Evolutionary conservation across 2,113 vertebrate species (phyloP), one percentile per base, ranked within the genome.

Genomic region (Entomyzon cyanotis): DNA sequence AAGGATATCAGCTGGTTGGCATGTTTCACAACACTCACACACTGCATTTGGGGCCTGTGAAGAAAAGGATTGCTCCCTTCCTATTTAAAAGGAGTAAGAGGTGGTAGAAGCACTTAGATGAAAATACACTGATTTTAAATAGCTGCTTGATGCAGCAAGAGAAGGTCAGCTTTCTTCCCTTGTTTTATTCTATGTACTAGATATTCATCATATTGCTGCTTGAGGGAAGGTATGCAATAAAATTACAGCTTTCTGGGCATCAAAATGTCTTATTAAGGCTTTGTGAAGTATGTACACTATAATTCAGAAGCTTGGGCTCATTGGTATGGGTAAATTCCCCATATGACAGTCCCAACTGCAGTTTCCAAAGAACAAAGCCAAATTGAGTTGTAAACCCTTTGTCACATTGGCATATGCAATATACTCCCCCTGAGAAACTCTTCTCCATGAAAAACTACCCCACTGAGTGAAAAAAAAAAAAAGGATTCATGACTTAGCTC

Each of bases 391-490:
- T 80, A 94, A 93, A 49, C 11, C 7, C 28, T 35, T 56, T 87
- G 71, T 77, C 70, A 74, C 0, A 0, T 10, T 92, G 70, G 41
- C 63, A 67, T 73, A 86, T 39, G n/a, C 50, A 73, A 73, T 46
- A 41, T 5, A 31, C 8, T 53, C 30, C 31, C 63, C 44, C 31
- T 35, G 21, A 88, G 71, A 93, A 95, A 83, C 14, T 68, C 67
- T 62, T 22, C 70, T 79, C 58, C 49, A 83, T 83, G n/a, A 84
- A 81, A 90, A 86, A 81, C 60, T 63, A 90, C 11, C 11, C 7
- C 39, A 0, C 2, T 30, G 11, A 5, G 4, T 46, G 15, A 0
- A 21, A 16, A 59, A 31, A 53, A 31, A 49, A n/a, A 62, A 67
- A 25, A 59, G 2, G 2, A 69, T 58, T 89, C 47, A 90, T 56